A percentile compares a stretch with the other conserved stretches of the same genome.
Evolutionary conservation across 2,113 vertebrate genomes (phyloP).

Genomic region (Sardina pilchardus): DNA sequence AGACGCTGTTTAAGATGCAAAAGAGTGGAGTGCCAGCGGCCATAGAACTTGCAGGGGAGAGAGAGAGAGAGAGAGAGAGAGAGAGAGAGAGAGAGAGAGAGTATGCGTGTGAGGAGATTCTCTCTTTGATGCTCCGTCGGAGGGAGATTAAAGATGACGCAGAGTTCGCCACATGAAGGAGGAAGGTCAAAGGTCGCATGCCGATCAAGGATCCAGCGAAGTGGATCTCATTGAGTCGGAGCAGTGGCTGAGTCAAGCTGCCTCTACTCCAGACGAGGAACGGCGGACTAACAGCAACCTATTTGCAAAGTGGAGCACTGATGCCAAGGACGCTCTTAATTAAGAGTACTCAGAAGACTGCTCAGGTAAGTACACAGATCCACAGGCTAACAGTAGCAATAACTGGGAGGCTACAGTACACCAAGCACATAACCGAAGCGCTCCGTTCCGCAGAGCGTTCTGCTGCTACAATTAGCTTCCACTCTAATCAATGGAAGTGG

Average conservation of each 20-base stretch:
- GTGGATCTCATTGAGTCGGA: background rate
- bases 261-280: background rate
- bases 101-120: background rate
- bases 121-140: background rate
- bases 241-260: background rate
- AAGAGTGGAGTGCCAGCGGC: background rate
- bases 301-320: background rate
- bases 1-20: background rate
- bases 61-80: background rate
- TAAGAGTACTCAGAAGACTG: background rate
- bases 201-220: background rate
- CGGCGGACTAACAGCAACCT: background rate
- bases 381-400: background rate
- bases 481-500: too few species aligned
- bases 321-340: background rate
- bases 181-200: background rate
- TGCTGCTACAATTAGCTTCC: too few species aligned
- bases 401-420: too few species aligned
- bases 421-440: too few species aligned
- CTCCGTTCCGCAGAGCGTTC: too few species aligned
- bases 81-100: background rate
- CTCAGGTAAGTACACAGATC: background rate
- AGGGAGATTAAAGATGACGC: background rate
- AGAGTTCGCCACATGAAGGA: background rate
- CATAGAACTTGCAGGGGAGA: background rate